Conservation (phyloP, 2,797 vertebrate species). For the Chloroceryle amazona region DNA sequence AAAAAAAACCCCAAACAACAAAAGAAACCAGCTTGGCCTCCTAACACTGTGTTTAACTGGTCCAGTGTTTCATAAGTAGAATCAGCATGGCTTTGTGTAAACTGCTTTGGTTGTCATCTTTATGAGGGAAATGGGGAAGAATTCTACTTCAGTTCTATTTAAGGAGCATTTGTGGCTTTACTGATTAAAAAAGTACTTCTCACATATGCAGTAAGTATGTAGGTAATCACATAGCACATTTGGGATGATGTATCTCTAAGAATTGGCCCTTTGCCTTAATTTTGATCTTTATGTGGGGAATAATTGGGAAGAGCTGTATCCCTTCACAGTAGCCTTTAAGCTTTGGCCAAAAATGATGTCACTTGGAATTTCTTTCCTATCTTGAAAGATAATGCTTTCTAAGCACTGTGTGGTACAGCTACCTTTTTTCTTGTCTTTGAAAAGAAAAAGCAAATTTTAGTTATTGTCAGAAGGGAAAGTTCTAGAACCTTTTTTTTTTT, state of each 20-base stretch:
- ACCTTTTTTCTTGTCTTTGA: neutral
- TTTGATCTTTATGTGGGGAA: conserved; percentile 42
- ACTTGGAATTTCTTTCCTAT: conserved; percentile 31
- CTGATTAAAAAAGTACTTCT: neutral
- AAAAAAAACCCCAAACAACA: no score
- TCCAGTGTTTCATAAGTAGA: neutral
- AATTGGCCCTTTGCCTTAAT: conserved; percentile 63
- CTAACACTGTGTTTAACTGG: neutral
- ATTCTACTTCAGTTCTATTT: neutral
- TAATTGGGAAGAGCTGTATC: conserved; percentile 61
- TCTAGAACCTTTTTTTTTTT: neutral
- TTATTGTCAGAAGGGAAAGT: neutral
- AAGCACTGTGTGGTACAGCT: neutral
- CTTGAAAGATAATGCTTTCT: conserved; percentile 46
- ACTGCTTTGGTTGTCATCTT: neutral
- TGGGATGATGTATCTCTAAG: conserved; percentile 20
- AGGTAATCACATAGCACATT: conserved; percentile 32
- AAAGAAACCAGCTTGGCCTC: neutral
- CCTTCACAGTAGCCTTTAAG: conserved; percentile 58
- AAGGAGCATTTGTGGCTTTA: neutral
- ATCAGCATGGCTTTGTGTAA: neutral
- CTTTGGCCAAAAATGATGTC: conserved; percentile 65
- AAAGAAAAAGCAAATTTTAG: neutral
- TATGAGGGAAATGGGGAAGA: neutral
- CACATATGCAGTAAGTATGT: neutral